Evolutionary conservation across 1,140 invertebrate genomes (phyloP), one percentile per base, ranked within the genome.

Genomic region (Uloborus diversus): DNA sequence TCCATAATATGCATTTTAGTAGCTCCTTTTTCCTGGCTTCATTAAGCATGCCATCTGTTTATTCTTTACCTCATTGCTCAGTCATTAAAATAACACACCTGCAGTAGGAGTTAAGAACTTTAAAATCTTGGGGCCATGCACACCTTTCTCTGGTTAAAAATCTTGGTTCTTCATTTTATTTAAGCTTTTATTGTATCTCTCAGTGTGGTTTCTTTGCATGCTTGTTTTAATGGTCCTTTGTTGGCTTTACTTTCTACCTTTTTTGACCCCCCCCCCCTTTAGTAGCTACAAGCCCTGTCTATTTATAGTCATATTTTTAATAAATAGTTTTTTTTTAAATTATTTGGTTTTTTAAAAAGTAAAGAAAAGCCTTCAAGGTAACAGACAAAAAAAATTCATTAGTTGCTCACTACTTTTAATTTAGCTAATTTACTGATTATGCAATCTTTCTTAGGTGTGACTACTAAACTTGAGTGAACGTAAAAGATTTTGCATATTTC

Each of bases 81-180:
- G 51, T 56, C 4, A 27, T 20, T 11, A 27, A 17, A 61, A 78
- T 78, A 78, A 78, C 73, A 78, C 73, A 78, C 73, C 73, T 78
- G 62, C 66, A 32, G 61, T 13, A 65, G 62, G 20, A 78, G 73
- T 65, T 56, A 35, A 57, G 47, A 65, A 37, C 30, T 62, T 35
- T 7, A 51, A 59, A 62, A n/a, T 23, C 51, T 62, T 14, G 66
- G 73, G 66, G 73, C 73, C 73, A 78, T 78, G 73, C 73, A 78
- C 73, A 65, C 13, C 9, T 32, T 68, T 47, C 30, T 73, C 7
- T 17, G 7, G 7, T 42, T 42, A 42, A 33, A 68, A 51, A 53
- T 23, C n/a, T 62, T 37, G 30, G 17, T 3, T 57, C 25, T 70
- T 9, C 57, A 7, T 56, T 66, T 9, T 49, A 13, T 20, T 37